Conservation (phyloP, 2,797 vertebrate genomes). For the Diglossa cyanea region DNA sequence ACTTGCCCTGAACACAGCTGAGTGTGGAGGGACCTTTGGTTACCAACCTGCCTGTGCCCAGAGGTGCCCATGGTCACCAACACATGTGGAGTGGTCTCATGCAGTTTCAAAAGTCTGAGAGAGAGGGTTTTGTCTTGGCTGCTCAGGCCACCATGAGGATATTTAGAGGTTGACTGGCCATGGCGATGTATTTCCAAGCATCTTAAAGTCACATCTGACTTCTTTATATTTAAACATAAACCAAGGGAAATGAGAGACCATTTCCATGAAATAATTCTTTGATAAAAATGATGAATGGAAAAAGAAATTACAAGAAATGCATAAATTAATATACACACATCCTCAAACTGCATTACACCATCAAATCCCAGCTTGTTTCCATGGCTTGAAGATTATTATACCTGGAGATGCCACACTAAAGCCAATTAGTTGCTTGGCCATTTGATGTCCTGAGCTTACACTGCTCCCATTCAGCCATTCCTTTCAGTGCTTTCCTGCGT, state of each 20-base stretch:
- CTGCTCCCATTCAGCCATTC: neutral
- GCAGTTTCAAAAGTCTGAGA: neutral
- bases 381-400: neutral
- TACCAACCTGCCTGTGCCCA: neutral
- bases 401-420: neutral
- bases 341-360: rapidly evolving
- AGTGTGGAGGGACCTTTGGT: neutral
- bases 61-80: neutral
- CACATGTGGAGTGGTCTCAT: neutral
- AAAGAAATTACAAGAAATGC: neutral
- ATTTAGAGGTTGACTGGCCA: neutral
- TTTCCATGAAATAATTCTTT: neutral
- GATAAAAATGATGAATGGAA: neutral
- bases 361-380: neutral
- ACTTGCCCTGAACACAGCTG: rapidly evolving
- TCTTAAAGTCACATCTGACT: neutral
- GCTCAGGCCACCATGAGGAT: neutral
- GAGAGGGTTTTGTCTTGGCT: rapidly evolving
- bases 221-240: neutral
- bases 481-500: neutral
- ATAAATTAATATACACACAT: neutral
- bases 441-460: rapidly evolving
- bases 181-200: neutral
- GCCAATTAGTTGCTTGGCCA: neutral
- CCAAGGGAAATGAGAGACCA: neutral